Percentiles rank a stretch among this genome's conserved stretches.
These are phyloP conservation scores for Chrysopilus asiliformis DNA, from an alignment of 2,888 invertebrate genomes.

Conservation along the genomic window DNA sequence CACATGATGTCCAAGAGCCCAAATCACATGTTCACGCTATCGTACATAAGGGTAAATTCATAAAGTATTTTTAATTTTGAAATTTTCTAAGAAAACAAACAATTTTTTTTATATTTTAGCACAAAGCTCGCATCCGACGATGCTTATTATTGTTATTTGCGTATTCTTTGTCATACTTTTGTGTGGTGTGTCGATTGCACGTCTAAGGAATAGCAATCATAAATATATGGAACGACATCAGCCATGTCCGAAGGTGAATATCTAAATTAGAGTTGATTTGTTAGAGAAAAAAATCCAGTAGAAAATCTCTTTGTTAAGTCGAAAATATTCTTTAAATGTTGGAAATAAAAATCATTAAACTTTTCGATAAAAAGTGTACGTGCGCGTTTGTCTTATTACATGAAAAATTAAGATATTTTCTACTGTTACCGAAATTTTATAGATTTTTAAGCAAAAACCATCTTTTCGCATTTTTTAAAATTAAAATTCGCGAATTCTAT, in stretches of 20 bases:
- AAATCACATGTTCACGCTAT: constrained; percentile 28
- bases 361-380: no score
- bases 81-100: background rate
- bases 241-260: constrained; percentile 31
- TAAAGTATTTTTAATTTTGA: background rate
- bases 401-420: no score
- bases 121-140: constrained; percentile 32
- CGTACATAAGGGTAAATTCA: constrained; percentile 25
- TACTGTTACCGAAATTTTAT: no score
- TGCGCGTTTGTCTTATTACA: no score
- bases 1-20: constrained; percentile 32
- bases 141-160: constrained; percentile 33
- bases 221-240: constrained; percentile 31
- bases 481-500: background rate
- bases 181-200: constrained; percentile 33
- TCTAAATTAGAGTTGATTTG: no score
- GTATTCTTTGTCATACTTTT: constrained; percentile 31
- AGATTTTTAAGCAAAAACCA: no score
- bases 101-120: constrained; percentile 20
- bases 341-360: no score
- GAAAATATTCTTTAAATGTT: no score
- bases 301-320: no score
- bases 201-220: constrained; percentile 28
- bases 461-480: no score
- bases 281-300: no score